Base-by-base conservation (phyloP, 2,797 vertebrate genomes). In the Nothura maculosa region DNA sequence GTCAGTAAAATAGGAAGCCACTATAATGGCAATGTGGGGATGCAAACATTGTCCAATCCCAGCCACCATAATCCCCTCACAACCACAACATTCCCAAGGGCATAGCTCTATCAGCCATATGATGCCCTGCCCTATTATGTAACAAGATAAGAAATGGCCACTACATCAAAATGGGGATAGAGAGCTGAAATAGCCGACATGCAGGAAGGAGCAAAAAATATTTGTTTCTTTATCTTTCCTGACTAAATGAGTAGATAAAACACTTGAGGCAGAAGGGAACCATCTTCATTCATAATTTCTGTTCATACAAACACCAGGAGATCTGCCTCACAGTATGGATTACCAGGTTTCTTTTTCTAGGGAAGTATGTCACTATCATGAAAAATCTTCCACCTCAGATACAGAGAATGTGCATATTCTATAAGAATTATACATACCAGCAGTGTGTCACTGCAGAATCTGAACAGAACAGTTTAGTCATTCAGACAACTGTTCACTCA, bases 221-320 rank as follows among this genome's bases (percentile, higher is more conserved):
- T 61, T 93, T 4, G 1, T 87, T 83, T 87, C 2, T 13, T 61
- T 67, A 78, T 81, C 11, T 85, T 85, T 55, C 15, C 18, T 63
- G 14, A 28, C 5, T 73, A 42, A 1, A 2, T 1, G 8, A 6
- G 25, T 12, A 58, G 15, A 43, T 50, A 12, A 81, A 93, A 61
- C 67, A 77, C 60, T 88, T 83, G 45, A 86, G 36, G 48, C 8
- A 90, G 54, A 57, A 64, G 36, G 66, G 74, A 83, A 75, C 12
- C 38, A 36, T 70, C 30, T 55, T 90, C 52, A 66, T 45, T 68
- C 43, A 60, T 40, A 92, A 38, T 24, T 92, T 55, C 52, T 94
- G 54, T 77, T 92, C 61, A 32, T 79, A 72, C 57, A 73, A 94
- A 75, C 75, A 96, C 55, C 63, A 81, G 75, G 70, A 78, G 69